Percentiles rank a stretch among this genome's conserved stretches.
Conservation (phyloP, 2,888 invertebrate species). For the Podabrus alpinus region DNA sequence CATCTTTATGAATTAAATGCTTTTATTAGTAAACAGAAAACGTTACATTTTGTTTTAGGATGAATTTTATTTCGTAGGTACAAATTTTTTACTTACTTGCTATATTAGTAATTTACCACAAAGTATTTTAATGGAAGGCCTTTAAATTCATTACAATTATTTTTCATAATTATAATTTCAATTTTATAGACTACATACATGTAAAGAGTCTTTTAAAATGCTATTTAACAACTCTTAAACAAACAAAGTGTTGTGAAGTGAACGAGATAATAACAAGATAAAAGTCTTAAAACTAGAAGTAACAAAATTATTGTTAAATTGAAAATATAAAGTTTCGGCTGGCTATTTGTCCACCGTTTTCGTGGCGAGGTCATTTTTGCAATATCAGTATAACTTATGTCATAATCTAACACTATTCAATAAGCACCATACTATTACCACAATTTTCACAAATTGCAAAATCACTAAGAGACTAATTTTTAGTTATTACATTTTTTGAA, state of each 20-base stretch:
- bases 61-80: background rate
- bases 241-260: background rate
- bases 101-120: background rate
- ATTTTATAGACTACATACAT: background rate
- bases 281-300: background rate
- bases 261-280: background rate
- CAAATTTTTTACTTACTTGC: background rate
- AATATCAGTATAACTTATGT: background rate
- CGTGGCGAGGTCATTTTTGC: background rate
- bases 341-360: background rate
- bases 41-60: background rate
- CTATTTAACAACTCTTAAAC: background rate
- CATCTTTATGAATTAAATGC: background rate
- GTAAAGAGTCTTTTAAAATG: background rate
- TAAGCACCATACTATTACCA: background rate
- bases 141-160: background rate
- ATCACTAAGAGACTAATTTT: background rate
- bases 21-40: slow-evolving; percentile 1
- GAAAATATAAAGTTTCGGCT: background rate
- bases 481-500: background rate
- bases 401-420: background rate
- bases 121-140: background rate
- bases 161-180: background rate
- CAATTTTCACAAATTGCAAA: background rate
- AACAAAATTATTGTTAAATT: background rate